Conservation (phyloP, 2,113 vertebrate species). For the Mormyrus iriodes region DNA sequence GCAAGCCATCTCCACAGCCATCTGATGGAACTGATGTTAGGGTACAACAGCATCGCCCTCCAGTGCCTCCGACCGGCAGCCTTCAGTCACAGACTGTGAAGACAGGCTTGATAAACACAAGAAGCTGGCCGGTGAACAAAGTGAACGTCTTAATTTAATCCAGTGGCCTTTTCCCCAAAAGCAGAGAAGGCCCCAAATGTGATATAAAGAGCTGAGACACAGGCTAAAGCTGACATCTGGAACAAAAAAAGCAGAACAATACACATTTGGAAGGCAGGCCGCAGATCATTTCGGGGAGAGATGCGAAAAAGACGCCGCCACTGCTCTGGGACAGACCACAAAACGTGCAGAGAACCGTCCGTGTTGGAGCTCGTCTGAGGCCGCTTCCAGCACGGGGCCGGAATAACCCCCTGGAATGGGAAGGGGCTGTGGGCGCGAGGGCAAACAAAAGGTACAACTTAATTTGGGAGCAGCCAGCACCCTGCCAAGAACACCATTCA, state of each 20-base stretch:
- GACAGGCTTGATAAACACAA: not conserved
- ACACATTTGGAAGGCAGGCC: not conserved
- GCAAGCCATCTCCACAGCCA: not conserved
- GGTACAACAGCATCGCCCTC: not conserved
- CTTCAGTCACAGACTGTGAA: not conserved
- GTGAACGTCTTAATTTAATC: not conserved
- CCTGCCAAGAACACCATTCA: not conserved
- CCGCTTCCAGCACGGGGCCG: not conserved
- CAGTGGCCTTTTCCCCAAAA: not conserved
- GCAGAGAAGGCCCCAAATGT: not conserved
- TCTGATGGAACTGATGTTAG: not conserved
- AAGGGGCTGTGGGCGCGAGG: not conserved
- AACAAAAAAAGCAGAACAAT: not conserved
- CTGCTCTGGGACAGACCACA: not conserved
- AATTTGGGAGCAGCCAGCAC: not conserved
- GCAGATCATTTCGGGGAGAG: not conserved
- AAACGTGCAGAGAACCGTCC: not conserved
- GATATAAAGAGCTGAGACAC: not conserved
- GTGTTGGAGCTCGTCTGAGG: not conserved
- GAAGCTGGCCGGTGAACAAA: not conserved
- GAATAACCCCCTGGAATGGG: not conserved
- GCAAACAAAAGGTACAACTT: not conserved
- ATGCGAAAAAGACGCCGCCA: not conserved
- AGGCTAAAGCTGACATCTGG: not conserved
- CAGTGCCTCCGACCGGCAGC: not conserved